A percentile compares a stretch with the other conserved stretches of the same genome.
phyloP scores from a whole-genome alignment of 2,113 vertebrate species.

The Nansenia antarctica region DNA sequence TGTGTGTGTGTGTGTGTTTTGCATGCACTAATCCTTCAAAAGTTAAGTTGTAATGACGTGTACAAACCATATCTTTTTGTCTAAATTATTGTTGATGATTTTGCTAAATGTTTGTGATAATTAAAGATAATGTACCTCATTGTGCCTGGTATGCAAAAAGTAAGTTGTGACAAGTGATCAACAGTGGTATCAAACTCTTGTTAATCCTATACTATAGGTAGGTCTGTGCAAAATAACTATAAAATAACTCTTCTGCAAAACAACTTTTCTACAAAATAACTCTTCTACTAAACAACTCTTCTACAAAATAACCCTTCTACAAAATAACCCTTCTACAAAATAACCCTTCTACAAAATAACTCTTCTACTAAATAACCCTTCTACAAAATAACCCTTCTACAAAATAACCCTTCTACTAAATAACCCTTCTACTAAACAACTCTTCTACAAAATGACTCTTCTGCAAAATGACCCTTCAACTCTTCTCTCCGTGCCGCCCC shows the following conservation, averaged over 20 bases:
- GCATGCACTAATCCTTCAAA: neutral
- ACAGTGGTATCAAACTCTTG: neutral
- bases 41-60: too few relatives aligned
- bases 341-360: constrained; percentile 1
- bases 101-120: neutral
- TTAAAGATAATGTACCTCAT: neutral
- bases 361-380: neutral
- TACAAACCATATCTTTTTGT: too few relatives aligned
- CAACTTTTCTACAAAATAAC: neutral
- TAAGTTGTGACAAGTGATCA: too few relatives aligned
- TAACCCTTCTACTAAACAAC: neutral
- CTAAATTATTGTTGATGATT: too few relatives aligned
- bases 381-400: neutral
- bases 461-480: neutral
- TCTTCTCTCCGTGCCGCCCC: neutral
- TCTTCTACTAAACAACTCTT: too few relatives aligned
- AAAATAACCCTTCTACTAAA: neutral
- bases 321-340: neutral
- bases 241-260: neutral
- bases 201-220: neutral
- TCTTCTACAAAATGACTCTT: neutral
- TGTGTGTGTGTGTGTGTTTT: too few relatives aligned
- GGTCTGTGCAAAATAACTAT: too few relatives aligned
- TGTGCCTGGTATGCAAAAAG: too few relatives aligned
- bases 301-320: neutral